Conservation (phyloP, 1,140 invertebrate genomes). For the Platyura marginata region DNA sequence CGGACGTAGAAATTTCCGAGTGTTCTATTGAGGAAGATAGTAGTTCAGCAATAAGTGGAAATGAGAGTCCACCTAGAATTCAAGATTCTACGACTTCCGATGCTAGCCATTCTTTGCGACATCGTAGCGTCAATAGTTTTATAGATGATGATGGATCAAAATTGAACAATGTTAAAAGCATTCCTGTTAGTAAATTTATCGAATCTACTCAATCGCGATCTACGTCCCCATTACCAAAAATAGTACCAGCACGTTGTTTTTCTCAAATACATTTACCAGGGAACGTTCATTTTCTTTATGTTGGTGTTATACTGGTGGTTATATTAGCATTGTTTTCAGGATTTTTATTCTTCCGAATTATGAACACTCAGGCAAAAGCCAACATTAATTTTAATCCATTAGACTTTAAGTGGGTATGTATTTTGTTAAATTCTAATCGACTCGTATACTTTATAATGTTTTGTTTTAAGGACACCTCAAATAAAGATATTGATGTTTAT, state of each 20-base stretch:
- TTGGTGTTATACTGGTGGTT: constrained; percentile 14
- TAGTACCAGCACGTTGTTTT: background rate
- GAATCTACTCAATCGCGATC: background rate
- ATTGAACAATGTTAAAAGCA: background rate
- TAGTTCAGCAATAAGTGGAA: constrained; percentile 17
- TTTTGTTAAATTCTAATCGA: background rate
- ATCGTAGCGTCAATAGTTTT: constrained; percentile 4
- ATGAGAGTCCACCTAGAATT: constrained; percentile 14
- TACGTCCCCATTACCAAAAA: background rate
- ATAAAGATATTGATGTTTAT: constrained; percentile 15
- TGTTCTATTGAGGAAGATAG: constrained; percentile 16
- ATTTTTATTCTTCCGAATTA: constrained; percentile 16
- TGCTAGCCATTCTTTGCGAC: constrained; percentile 5
- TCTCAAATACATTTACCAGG: constrained; percentile 8
- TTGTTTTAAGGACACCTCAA: constrained; percentile 7
- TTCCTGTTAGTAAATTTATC: background rate
- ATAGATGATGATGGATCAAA: background rate
- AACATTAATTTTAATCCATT: constrained; percentile 10
- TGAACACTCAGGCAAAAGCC: constrained; percentile 16
- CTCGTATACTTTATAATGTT: constrained; percentile 1
- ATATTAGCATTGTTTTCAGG: constrained; percentile 15
- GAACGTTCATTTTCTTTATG: constrained; percentile 13
- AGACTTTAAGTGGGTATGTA: constrained; percentile 14
- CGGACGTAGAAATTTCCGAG: constrained; percentile 12
- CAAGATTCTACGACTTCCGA: constrained; percentile 1